Evolutionary conservation across 2,797 vertebrate species (phyloP).

Genomic region (Carapus acus): DNA sequence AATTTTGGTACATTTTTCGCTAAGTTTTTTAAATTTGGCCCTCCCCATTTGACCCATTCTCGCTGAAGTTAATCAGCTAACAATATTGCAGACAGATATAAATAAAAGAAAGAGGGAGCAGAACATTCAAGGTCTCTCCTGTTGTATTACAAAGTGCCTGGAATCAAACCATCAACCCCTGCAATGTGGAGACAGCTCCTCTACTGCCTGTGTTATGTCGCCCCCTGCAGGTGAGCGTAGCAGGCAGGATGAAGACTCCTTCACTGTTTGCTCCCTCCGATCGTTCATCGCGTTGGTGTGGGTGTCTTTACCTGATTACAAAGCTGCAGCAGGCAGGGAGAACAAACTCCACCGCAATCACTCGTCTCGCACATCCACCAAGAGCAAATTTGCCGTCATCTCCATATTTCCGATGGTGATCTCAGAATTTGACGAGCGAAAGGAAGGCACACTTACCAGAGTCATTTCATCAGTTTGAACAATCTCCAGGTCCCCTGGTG

Average conservation of each 20-base stretch:
- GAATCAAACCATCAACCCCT: too few relatives aligned
- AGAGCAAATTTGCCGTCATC: slow-evolving; percentile 53
- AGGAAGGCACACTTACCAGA: slow-evolving; percentile 31
- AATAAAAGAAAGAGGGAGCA: too few relatives aligned
- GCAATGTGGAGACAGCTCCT: too few relatives aligned
- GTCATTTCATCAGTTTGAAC: slow-evolving; percentile 60
- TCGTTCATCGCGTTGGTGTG: slow-evolving; percentile 3
- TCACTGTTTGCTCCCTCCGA: background rate
- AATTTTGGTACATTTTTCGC: too few relatives aligned
- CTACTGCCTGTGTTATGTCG: too few relatives aligned
- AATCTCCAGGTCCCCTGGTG: slow-evolving; percentile 46
- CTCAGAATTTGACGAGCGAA: slow-evolving; percentile 48
- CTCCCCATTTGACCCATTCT: too few relatives aligned
- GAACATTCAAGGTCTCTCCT: too few relatives aligned
- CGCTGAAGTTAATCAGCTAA: too few relatives aligned
- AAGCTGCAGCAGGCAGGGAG: slow-evolving; percentile 18
- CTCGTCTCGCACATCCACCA: slow-evolving; percentile 40
- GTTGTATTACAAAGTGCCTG: too few relatives aligned
- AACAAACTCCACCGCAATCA: slow-evolving; percentile 13
- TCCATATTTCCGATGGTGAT: slow-evolving; percentile 55
- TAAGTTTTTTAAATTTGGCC: too few relatives aligned
- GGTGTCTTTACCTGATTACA: slow-evolving; percentile 30
- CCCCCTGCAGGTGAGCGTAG: too few relatives aligned
- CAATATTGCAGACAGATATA: too few relatives aligned
- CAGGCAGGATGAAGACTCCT: background rate